Conservation (phyloP, 2,797 vertebrate species). For the Chanos chanos region DNA sequence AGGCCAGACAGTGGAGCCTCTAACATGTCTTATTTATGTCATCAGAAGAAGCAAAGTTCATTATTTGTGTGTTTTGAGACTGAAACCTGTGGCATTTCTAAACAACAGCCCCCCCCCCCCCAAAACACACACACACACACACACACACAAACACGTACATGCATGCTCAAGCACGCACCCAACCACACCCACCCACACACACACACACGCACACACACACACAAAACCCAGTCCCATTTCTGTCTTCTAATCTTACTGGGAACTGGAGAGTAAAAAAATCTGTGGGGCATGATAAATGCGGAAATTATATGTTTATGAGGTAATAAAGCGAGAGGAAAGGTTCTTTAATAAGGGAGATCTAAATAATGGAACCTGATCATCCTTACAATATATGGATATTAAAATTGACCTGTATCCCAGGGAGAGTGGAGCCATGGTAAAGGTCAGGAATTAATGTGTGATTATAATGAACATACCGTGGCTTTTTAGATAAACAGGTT, state of each 20-base stretch:
- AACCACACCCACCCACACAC: background rate
- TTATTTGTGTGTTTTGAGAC: slow-evolving; percentile 4
- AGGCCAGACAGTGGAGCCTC: too few relatives aligned
- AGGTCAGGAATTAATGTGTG: slow-evolving; percentile 45
- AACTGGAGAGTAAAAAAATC: slow-evolving; percentile 12
- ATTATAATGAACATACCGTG: slow-evolving; percentile 37
- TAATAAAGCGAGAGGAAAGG: slow-evolving; percentile 33
- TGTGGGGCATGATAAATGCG: slow-evolving; percentile 26
- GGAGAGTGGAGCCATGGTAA: slow-evolving; percentile 24
- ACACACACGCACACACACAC: background rate
- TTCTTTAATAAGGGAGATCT: slow-evolving; percentile 39
- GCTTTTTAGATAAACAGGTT: slow-evolving; percentile 32
- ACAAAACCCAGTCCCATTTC: slow-evolving; percentile 2
- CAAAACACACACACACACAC: background rate
- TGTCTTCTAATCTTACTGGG: slow-evolving; percentile 6
- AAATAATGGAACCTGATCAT: slow-evolving; percentile 39
- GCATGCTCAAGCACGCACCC: background rate
- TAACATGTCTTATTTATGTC: too few relatives aligned
- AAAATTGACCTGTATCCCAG: slow-evolving; percentile 40
- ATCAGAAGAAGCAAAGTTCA: slow-evolving; percentile 25
- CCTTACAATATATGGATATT: slow-evolving; percentile 42
- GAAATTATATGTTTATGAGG: slow-evolving; percentile 29
- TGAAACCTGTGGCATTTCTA: too few relatives aligned
- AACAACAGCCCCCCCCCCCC: slow-evolving; percentile 12
- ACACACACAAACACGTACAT: background rate